A percentile compares a stretch with the other conserved stretches of the same genome.
Conservation (phyloP, 2,113 vertebrate genomes). For the Apodemus speciosus region DNA sequence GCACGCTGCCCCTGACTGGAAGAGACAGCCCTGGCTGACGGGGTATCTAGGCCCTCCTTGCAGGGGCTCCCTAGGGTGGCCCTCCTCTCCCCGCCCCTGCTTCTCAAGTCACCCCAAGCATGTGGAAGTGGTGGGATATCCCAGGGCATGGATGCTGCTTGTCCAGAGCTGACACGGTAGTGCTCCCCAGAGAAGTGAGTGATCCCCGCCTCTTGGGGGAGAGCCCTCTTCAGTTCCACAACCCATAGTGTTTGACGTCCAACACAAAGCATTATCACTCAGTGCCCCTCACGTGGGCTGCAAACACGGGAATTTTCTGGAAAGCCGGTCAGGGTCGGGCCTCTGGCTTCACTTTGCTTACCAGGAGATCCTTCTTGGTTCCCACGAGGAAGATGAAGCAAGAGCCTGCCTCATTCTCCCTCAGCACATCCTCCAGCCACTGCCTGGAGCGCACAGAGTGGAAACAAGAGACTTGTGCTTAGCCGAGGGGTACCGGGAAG, state of each 20-base stretch:
- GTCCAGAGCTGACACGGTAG: not conserved
- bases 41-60: fast-evolving
- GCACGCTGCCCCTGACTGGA: slow-evolving; percentile 89
- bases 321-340: not conserved
- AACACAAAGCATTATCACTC: not conserved
- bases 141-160: not conserved
- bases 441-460: slow-evolving; percentile 83
- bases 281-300: not conserved
- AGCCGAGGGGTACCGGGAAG: not conserved
- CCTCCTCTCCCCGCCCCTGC: not conserved
- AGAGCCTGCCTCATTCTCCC: slow-evolving; percentile 90
- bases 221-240: not conserved
- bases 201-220: not conserved
- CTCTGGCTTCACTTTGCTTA: slow-evolving; percentile 77
- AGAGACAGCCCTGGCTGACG: slow-evolving; percentile 23
- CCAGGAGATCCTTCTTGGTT: slow-evolving; percentile 93
- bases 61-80: not conserved
- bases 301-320: not conserved
- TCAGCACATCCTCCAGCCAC: slow-evolving; percentile 92
- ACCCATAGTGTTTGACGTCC: not conserved
- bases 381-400: slow-evolving; percentile 92
- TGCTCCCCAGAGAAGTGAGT: not conserved
- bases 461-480: not conserved
- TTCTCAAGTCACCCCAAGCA: not conserved
- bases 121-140: not conserved